A percentile compares a stretch with the other conserved stretches of the same genome.
Evolutionary conservation across 2,888 invertebrate species (phyloP).

Genomic region (Eupithecia subfuscata): DNA sequence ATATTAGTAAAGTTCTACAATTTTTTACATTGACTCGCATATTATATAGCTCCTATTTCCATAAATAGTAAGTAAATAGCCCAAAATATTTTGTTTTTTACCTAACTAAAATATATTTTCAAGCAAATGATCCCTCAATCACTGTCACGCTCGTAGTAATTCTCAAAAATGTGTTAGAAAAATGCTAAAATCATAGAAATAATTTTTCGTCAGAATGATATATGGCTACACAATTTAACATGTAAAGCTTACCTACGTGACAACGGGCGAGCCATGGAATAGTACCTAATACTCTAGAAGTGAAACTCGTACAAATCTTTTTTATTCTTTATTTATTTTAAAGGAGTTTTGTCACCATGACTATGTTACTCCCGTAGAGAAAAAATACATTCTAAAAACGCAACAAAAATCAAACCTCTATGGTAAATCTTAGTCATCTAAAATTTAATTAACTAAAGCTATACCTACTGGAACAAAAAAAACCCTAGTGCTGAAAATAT

Average conservation of each 20-base stretch:
- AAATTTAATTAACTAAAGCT: too few relatives aligned
- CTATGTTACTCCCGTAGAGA: too few relatives aligned
- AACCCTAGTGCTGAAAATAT: too few relatives aligned
- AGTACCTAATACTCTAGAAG: conserved; percentile 15
- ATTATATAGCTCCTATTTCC: too few relatives aligned
- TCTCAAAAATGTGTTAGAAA: conserved; percentile 14
- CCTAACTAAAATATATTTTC: not conserved
- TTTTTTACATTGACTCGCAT: too few relatives aligned
- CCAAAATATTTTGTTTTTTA: not conserved
- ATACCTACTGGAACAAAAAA: too few relatives aligned
- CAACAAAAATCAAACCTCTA: too few relatives aligned
- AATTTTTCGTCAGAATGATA: conserved; percentile 27
- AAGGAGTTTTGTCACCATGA: too few relatives aligned
- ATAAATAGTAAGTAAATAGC: too few relatives aligned
- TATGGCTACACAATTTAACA: conserved; percentile 31
- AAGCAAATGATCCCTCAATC: conserved; percentile 21
- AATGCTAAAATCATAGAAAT: conserved; percentile 30
- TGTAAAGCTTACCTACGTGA: conserved; percentile 33
- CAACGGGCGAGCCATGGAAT: conserved; percentile 11
- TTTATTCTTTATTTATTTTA: not conserved
- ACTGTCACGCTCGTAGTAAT: conserved; percentile 22
- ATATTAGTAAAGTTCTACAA: too few relatives aligned
- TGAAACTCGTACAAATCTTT: conserved; percentile 14
- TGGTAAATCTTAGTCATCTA: too few relatives aligned
- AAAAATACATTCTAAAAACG: too few relatives aligned